phyloP scores from a whole-genome alignment of 2,888 invertebrate genomes.

The Pammene aurita region DNA sequence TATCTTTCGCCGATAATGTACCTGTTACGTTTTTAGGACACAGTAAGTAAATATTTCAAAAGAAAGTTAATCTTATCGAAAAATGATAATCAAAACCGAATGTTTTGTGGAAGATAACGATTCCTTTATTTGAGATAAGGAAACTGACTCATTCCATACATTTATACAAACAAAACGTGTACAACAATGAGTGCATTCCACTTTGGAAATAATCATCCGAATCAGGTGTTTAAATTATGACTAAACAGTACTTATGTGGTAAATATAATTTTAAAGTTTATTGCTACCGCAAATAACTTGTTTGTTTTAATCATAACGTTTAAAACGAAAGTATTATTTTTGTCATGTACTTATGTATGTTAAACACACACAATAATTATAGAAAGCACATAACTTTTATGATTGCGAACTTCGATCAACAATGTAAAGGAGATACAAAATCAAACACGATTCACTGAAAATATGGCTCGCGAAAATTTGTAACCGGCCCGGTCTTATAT shows the following conservation, averaged over 20 bases:
- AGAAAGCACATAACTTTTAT: too few species aligned
- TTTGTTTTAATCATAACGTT: background rate
- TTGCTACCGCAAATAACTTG: background rate
- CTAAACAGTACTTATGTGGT: slow-evolving; percentile 1
- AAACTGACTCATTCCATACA: background rate
- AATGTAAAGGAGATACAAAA: too few species aligned
- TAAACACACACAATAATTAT: too few species aligned
- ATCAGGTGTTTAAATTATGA: background rate
- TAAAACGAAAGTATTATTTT: too few species aligned
- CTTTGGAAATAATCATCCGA: background rate
- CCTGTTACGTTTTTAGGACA: background rate
- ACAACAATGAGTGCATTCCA: background rate
- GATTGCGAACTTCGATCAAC: too few species aligned
- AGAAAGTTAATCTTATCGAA: slow-evolving; percentile 1
- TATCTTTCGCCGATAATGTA: slow-evolving; percentile 1
- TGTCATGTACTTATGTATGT: too few species aligned
- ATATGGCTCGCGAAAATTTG: too few species aligned
- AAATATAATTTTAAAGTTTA: background rate
- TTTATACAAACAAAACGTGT: background rate
- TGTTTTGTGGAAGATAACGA: background rate
- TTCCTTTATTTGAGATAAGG: background rate
- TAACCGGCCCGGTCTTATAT: too few species aligned
- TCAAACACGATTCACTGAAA: too few species aligned
- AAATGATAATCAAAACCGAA: background rate
- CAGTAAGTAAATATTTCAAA: slow-evolving; percentile 7